Percentiles rank a stretch among this genome's conserved stretches.
Evolutionary conservation across 2,888 invertebrate genomes (phyloP).

Genomic region (Acronicta leporina): DNA sequence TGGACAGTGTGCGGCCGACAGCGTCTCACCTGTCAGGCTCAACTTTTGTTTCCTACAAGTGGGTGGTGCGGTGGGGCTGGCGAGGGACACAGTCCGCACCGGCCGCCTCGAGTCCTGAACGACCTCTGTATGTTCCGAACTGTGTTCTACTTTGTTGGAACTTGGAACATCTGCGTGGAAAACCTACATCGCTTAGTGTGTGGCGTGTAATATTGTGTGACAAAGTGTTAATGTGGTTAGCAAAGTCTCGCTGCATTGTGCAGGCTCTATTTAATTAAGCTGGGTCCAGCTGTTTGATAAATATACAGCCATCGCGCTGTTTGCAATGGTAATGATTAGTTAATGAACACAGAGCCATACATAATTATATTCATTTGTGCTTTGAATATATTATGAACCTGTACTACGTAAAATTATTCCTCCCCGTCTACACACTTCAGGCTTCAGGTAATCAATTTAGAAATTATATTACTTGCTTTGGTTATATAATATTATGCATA

Average conservation of each 20-base stretch:
- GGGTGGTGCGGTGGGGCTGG: slow-evolving; percentile 90
- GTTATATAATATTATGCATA: slow-evolving; percentile 29
- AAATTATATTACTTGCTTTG: slow-evolving; percentile 35
- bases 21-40: slow-evolving; percentile 90
- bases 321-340: slow-evolving; percentile 61
- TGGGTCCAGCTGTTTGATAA: slow-evolving; percentile 42
- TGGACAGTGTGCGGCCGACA: slow-evolving; percentile 67
- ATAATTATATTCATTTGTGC: slow-evolving; percentile 55
- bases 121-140: slow-evolving; percentile 70
- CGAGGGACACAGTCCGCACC: slow-evolving; percentile 90
- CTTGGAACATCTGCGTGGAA: slow-evolving; percentile 84
- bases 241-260: slow-evolving; percentile 49
- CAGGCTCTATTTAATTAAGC: slow-evolving; percentile 47
- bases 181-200: slow-evolving; percentile 82
- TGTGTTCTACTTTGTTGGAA: slow-evolving; percentile 77
- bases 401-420: slow-evolving; percentile 32
- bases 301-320: slow-evolving; percentile 41
- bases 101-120: slow-evolving; percentile 67
- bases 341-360: slow-evolving; percentile 53
- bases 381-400: slow-evolving; percentile 50
- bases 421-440: slow-evolving; percentile 24
- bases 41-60: slow-evolving; percentile 91
- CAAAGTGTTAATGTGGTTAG: slow-evolving; percentile 51
- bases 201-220: slow-evolving; percentile 62
- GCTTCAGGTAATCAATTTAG: slow-evolving; percentile 29